Percentiles rank a stretch among this genome's conserved stretches.
Evolutionary conservation across 2,113 vertebrate genomes (phyloP).

Genomic region (Chloropsis hardwickii): DNA sequence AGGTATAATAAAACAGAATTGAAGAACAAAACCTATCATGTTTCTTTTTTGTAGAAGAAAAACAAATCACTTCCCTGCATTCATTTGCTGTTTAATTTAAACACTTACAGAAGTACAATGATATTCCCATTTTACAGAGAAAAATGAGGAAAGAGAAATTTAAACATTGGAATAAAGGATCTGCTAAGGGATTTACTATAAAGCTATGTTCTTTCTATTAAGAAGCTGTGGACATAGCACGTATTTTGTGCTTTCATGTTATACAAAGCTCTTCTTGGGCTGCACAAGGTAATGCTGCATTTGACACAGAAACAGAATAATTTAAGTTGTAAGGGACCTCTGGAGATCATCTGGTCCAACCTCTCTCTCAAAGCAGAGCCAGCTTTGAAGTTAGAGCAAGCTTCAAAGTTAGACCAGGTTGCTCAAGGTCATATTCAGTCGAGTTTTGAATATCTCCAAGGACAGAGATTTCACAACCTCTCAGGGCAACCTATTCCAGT

Average conservation of each 20-base stretch:
- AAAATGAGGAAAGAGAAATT: background rate
- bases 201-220: conserved; percentile 17
- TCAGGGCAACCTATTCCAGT: background rate
- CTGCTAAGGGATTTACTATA: background rate
- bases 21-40: background rate
- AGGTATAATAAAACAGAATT: background rate
- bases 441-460: conserved; percentile 29
- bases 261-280: conserved; percentile 36
- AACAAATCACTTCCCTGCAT: background rate
- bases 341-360: conserved; percentile 44
- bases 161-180: background rate
- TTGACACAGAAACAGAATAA: conserved; percentile 64
- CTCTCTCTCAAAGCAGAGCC: conserved; percentile 28
- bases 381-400: conserved; percentile 54
- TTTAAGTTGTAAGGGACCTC: conserved; percentile 55
- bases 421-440: conserved; percentile 47
- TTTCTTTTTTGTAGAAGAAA: background rate
- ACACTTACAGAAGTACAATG: background rate
- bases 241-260: conserved; percentile 44
- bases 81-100: background rate
- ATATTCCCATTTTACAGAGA: background rate
- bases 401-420: conserved; percentile 51
- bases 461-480: conserved; percentile 13
- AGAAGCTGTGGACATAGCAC: conserved; percentile 10
- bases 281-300: conserved; percentile 49